A percentile compares a stretch with the other conserved stretches of the same genome.
phyloP scores from a whole-genome alignment of 2,888 invertebrate genomes.

The Tachina grossa region DNA sequence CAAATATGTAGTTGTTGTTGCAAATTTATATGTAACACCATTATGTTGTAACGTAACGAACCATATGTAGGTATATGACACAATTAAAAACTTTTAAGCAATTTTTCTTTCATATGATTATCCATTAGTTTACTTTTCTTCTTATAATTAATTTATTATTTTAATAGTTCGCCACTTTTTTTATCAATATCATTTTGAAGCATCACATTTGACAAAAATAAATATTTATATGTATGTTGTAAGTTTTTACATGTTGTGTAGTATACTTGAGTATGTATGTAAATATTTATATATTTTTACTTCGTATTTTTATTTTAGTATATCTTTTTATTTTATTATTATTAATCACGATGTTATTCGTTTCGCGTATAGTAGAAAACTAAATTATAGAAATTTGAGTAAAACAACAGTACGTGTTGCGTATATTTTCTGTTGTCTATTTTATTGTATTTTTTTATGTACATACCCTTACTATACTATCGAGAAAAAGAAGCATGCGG shows the following conservation, averaged over 20 bases:
- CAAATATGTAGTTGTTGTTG: slow-evolving; percentile 12
- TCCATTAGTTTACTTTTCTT: neutral
- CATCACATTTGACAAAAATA: slow-evolving; percentile 29
- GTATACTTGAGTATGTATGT: neutral
- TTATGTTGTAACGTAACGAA: slow-evolving; percentile 42
- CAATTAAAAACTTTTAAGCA: slow-evolving; percentile 4
- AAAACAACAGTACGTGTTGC: slow-evolving; percentile 68
- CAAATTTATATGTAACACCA: slow-evolving; percentile 33
- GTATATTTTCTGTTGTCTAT: slow-evolving; percentile 43
- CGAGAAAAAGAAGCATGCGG: slow-evolving; percentile 24
- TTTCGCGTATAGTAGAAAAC: slow-evolving; percentile 75
- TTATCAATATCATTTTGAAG: slow-evolving; percentile 33
- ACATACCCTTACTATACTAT: slow-evolving; percentile 48
- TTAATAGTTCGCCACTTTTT: slow-evolving; percentile 28
- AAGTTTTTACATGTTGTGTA: neutral
- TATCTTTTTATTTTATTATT: slow-evolving; percentile 18
- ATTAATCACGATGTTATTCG: slow-evolving; percentile 73
- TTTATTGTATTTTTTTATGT: slow-evolving; percentile 33
- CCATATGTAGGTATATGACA: slow-evolving; percentile 52
- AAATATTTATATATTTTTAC: neutral
- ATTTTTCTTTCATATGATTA: neutral
- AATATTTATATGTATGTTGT: neutral
- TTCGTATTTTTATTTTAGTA: slow-evolving; percentile 26
- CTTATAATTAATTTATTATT: slow-evolving; percentile 16
- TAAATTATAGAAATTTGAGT: slow-evolving; percentile 72